A percentile compares a stretch with the other conserved stretches of the same genome.
These are phyloP conservation scores for Macrosteles quadrilineatus DNA, from an alignment of 1,140 invertebrate genomes.

Conservation along the genomic window DNA sequence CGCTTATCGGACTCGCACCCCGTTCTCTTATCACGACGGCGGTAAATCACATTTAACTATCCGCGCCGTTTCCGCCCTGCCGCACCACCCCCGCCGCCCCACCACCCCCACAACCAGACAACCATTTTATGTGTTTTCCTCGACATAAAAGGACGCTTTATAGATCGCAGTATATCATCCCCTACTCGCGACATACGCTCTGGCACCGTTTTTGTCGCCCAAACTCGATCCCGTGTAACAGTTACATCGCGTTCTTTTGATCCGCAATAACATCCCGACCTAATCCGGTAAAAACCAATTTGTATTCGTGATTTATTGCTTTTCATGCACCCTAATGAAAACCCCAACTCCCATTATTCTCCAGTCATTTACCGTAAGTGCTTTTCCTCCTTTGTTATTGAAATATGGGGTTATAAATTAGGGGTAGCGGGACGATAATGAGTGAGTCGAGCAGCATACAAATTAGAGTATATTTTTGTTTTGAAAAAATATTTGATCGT, in stretches of 20 bases:
- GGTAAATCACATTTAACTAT: slow-evolving; percentile 36
- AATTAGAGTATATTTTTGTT: too few relatives aligned
- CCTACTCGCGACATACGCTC: slow-evolving; percentile 24
- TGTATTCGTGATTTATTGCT: slow-evolving; percentile 10
- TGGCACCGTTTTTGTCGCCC: slow-evolving; percentile 10
- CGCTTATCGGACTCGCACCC: slow-evolving; percentile 24
- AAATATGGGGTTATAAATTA: slow-evolving; percentile 8
- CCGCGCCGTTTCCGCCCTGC: slow-evolving; percentile 27
- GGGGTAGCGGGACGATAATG: too few relatives aligned
- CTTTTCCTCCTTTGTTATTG: neutral
- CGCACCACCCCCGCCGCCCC: too few relatives aligned
- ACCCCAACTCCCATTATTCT: slow-evolving; percentile 8
- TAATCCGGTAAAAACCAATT: slow-evolving; percentile 18
- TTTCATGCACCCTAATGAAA: slow-evolving; percentile 12
- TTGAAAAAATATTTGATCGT: too few relatives aligned
- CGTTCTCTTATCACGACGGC: slow-evolving; percentile 24
- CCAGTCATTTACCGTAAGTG: neutral
- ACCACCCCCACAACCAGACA: neutral
- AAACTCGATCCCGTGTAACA: slow-evolving; percentile 14
- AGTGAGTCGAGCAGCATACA: too few relatives aligned
- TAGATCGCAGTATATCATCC: slow-evolving; percentile 30
- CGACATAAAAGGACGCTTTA: slow-evolving; percentile 33
- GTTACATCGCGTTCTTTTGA: neutral
- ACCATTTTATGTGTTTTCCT: slow-evolving; percentile 31
- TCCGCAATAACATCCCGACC: neutral